Percentiles rank a stretch among this genome's conserved stretches.
Evolutionary conservation across 2,113 vertebrate genomes (phyloP).

Genomic region (rat (Rattus norvegicus)): DNA sequence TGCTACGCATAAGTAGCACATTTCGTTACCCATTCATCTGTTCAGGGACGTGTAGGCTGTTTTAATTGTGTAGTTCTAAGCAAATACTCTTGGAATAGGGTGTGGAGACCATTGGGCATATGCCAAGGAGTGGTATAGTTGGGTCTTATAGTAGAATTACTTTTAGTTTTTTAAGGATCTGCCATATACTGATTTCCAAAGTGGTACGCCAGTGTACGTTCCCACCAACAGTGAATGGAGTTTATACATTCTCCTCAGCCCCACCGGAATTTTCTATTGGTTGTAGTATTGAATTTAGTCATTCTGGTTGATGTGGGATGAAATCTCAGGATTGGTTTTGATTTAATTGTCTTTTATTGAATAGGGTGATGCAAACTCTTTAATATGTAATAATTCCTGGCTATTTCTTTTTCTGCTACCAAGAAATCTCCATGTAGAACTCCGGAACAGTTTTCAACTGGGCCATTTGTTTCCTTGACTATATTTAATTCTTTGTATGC

Average conservation of each 20-base stretch:
- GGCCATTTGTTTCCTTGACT: background rate
- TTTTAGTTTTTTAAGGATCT: background rate
- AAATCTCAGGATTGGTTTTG: background rate
- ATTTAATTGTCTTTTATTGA: background rate
- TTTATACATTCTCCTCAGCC: background rate
- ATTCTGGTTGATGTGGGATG: background rate
- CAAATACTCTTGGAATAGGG: background rate
- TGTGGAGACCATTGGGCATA: background rate
- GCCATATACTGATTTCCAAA: background rate
- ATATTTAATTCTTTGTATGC: background rate
- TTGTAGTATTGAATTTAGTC: background rate
- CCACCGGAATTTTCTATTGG: background rate
- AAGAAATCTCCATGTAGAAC: background rate
- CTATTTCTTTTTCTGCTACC: background rate
- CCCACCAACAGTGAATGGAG: background rate
- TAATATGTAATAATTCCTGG: background rate
- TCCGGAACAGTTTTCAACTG: background rate
- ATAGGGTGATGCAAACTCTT: background rate
- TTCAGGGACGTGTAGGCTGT: background rate
- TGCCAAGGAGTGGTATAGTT: background rate
- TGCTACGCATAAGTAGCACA: background rate
- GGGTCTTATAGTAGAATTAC: background rate
- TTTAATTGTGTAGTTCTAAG: background rate
- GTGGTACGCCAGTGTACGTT: background rate
- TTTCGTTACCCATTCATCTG: background rate